Evolutionary conservation across 2,113 vertebrate species (phyloP).

Genomic region (Otolemur garnettii): DNA sequence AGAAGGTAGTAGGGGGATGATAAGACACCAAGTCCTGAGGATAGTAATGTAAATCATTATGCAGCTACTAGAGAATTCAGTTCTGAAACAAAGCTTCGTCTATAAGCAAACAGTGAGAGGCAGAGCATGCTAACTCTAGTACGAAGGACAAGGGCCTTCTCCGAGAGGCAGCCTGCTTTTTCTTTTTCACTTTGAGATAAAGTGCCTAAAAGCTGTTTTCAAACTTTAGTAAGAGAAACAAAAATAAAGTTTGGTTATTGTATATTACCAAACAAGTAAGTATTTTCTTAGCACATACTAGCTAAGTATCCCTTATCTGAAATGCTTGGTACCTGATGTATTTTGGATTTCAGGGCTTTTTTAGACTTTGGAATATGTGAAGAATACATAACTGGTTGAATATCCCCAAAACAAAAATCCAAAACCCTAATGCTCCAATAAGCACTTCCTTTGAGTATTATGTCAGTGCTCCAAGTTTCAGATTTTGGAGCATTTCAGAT

Average conservation of each 20-base stretch:
- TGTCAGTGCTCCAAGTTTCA: not conserved
- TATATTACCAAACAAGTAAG: not conserved
- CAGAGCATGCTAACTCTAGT: not conserved
- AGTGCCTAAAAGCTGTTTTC: not conserved
- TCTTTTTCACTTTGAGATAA: not conserved
- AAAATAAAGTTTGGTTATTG: not conserved
- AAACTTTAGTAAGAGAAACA: conserved; percentile 6
- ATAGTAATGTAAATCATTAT: not conserved
- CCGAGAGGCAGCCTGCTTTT: not conserved
- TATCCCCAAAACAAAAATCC: not conserved
- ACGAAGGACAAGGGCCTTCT: not conserved
- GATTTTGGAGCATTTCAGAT: not conserved
- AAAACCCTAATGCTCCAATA: not conserved
- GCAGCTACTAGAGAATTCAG: not conserved
- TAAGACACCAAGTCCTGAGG: not conserved
- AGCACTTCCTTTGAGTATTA: not conserved
- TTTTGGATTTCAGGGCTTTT: not conserved
- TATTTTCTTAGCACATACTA: not conserved
- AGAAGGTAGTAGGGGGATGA: not conserved
- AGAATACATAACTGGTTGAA: not conserved
- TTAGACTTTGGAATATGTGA: not conserved
- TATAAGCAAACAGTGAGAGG: not conserved
- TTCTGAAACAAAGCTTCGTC: conserved; percentile 9
- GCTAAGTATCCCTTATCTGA: not conserved
- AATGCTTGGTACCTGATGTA: not conserved